Evolutionary conservation across 2,888 invertebrate genomes (phyloP), one percentile per base, ranked within the genome.

Genomic region (Crossocerus cetratus): DNA sequence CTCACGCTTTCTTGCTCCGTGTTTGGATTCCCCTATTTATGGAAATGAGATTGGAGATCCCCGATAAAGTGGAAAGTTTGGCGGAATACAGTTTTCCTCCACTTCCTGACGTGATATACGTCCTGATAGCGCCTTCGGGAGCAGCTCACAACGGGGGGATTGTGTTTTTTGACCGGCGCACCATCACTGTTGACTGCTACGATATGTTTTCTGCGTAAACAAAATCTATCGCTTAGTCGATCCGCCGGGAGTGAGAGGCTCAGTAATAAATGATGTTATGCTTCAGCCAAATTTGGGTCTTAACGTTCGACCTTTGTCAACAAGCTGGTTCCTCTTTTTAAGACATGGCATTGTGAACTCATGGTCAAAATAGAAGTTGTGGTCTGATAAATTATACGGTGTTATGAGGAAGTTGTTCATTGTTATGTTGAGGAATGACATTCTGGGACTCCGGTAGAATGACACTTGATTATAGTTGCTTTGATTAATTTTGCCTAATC

Each of bases 151-250:
- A 11, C 23, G 21, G 22, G 20, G 20, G 56, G 23, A 56, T 53
- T 45, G 55, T 49, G 43, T 44, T 59, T n/a, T 49, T 49, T 49
- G 14, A 16, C 49, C n/a, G 42, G 23, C 49, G 3, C 57, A 18
- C 60, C 23, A 13, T 14, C 49, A 42, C 45, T 61, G 65, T 70
- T 65, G 60, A 70, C 65, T 70, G 56, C 65, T 70, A 49, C 49
- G 56, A 57, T 44, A 32, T 60, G 55, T 56, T 55, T 65, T 54
- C 57, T 64, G 42, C 42, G 2, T 11, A 55, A 68, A 68, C 61
- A 55, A 62, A 62, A 62, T 68, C 62, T 56, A 21, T 57, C 32
- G 22, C 20, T 45, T 16, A 21, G 42, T 56, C 44, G 56, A 57
- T 32, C 8, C 16, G n/a, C 16, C 49, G 4, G 16, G 55, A 61